Evolutionary conservation across 1,140 invertebrate species (phyloP), one percentile per base, ranked within the genome.

Genomic region (Platyscapa corneri): DNA sequence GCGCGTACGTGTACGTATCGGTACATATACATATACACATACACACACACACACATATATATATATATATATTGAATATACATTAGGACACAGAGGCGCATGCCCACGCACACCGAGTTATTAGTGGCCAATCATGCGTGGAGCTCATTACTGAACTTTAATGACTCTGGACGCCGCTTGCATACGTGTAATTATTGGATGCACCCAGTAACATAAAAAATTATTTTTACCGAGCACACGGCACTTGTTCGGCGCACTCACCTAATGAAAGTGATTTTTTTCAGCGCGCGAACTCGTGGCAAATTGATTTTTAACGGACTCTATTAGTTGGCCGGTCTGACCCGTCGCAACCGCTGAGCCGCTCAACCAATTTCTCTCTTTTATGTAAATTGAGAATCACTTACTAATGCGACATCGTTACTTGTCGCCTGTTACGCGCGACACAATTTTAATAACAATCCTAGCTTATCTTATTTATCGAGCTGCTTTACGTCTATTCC

Each of bases 71-170:
- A n/a, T n/a, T n/a, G n/a, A n/a, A n/a, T n/a, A n/a, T n/a, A n/a
- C n/a, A n/a, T n/a, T n/a, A n/a, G 42, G 12, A 46, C 12, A 12
- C 42, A 46, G 5, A 7, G 6, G 42, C 10, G 3, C 20, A 14
- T 32, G 27, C 46, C 30, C 34, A n/a, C 49, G 39, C 32, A 60
- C 16, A 60, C 32, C 0, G 42, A 74, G 42, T 85, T 82, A 86
- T 86, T 86, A 78, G 84, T 82, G 78, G 39, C 42, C 80, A 78
- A 86, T 86, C 74, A 65, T 60, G 74, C 79, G 37, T 65, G 64
- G 7, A 82, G n/a, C 79, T 78, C 64, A 86, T 86, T 82, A 77
- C 39, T 8, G 20, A 64, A n/a, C 37, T 80, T 56, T 72, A 84
- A 72, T 78, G 75, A 56, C 64, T 72, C 64, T 49, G 76, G 56